phyloP scores from a whole-genome alignment of 1,140 invertebrate species.

The Atta cephalotes region DNA sequence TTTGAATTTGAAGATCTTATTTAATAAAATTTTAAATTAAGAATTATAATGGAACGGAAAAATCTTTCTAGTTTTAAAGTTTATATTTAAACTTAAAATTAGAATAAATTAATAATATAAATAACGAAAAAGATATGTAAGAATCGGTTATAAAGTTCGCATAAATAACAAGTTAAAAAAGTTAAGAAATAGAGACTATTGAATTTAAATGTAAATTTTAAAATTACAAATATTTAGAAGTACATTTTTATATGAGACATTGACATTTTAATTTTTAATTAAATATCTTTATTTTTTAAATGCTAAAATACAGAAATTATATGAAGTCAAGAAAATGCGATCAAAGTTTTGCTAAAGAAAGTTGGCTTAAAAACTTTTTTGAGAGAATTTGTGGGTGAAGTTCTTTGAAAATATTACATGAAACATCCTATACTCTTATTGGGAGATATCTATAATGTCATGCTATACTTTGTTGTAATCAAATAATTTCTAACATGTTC shows the following conservation, averaged over 20 bases:
- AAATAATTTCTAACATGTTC: conserved; percentile 1
- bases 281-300: background rate
- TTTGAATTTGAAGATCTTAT: background rate
- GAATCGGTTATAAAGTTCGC: too few species aligned
- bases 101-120: too few species aligned
- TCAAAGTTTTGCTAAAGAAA: background rate
- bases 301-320: background rate
- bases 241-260: background rate
- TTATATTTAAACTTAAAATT: too few species aligned
- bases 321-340: background rate
- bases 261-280: background rate
- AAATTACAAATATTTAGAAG: background rate
- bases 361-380: background rate
- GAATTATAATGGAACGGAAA: background rate
- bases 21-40: background rate
- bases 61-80: background rate
- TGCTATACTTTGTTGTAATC: conserved; percentile 2
- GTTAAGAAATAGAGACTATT: too few species aligned
- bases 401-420: background rate
- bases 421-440: background rate
- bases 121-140: too few species aligned
- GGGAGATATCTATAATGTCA: background rate
- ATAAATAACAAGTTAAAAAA: too few species aligned
- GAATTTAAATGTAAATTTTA: background rate
- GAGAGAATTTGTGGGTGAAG: background rate